Conservation (phyloP, 2,888 invertebrate species). For the Apamea sordens region DNA sequence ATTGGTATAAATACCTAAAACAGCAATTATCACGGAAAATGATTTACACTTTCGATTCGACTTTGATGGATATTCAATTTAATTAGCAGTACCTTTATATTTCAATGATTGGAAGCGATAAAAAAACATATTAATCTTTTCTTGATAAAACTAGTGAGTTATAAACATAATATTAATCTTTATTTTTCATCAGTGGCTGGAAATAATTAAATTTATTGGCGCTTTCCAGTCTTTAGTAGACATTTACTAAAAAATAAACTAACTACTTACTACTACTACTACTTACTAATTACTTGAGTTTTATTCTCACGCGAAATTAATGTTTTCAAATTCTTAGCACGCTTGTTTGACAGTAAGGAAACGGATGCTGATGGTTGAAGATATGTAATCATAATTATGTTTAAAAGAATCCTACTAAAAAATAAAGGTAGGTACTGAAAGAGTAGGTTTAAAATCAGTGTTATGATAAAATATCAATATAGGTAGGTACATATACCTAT, state of each 20-base stretch:
- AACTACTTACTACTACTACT: too few species aligned
- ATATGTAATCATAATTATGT: not conserved
- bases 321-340: conserved; percentile 6
- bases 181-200: conserved; percentile 32
- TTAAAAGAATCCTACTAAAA: conserved; percentile 1
- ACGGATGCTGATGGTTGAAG: not conserved
- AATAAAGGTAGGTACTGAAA: not conserved
- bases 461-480: not conserved
- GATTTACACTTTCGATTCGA: conserved; percentile 29
- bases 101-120: conserved; percentile 42
- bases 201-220: conserved; percentile 40
- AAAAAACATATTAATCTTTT: conserved; percentile 42
- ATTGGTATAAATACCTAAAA: conserved; percentile 9
- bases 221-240: conserved; percentile 46
- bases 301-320: conserved; percentile 23
- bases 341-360: conserved; percentile 13
- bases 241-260: too few species aligned
- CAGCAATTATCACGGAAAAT: conserved; percentile 12
- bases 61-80: conserved; percentile 41
- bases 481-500: not conserved
- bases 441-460: not conserved
- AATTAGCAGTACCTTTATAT: conserved; percentile 43
- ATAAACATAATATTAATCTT: conserved; percentile 33
- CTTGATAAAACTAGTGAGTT: conserved; percentile 29
- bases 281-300: conserved; percentile 30